Evolutionary conservation across 2,113 vertebrate genomes (phyloP).

Genomic region (Channa argus): DNA sequence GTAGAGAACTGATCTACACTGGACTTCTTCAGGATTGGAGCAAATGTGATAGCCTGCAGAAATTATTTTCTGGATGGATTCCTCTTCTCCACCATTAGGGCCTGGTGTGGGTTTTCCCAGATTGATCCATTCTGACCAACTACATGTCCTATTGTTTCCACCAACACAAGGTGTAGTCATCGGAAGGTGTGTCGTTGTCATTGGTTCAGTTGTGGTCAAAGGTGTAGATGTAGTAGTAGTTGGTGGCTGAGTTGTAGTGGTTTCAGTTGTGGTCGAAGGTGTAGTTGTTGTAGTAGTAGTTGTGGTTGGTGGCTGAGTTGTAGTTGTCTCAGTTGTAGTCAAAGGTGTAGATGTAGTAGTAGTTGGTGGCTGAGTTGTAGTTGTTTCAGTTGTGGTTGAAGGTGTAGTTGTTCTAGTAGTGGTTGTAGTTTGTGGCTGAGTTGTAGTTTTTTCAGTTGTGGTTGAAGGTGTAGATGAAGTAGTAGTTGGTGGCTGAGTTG

Average conservation of each 20-base stretch:
- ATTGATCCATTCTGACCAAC: slow-evolving; percentile 45
- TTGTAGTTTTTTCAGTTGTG: rapidly evolving
- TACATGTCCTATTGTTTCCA: neutral
- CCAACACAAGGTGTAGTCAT: neutral
- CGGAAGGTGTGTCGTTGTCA: too few species aligned
- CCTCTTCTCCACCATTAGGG: slow-evolving; percentile 46
- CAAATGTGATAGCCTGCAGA: slow-evolving; percentile 27
- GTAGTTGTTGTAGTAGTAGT: neutral
- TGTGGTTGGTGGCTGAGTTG: rapidly evolving
- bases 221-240: too few species aligned
- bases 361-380: neutral
- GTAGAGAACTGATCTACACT: slow-evolving; percentile 59
- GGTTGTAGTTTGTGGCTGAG: rapidly evolving
- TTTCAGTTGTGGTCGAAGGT: rapidly evolving
- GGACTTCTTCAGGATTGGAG: slow-evolving; percentile 7
- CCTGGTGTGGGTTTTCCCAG: slow-evolving; percentile 46
- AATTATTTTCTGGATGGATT: slow-evolving; percentile 33
- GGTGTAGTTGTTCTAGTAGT: neutral
- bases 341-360: neutral
- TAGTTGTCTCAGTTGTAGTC: too few species aligned
- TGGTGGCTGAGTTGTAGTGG: neutral
- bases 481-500: too few species aligned
- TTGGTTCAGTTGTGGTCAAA: too few species aligned
- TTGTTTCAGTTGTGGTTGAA: neutral
- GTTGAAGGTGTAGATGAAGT: neutral